These are phyloP conservation scores for Stenichneumon culpator DNA, from an alignment of 2,888 invertebrate species.

Conservation along the genomic window DNA sequence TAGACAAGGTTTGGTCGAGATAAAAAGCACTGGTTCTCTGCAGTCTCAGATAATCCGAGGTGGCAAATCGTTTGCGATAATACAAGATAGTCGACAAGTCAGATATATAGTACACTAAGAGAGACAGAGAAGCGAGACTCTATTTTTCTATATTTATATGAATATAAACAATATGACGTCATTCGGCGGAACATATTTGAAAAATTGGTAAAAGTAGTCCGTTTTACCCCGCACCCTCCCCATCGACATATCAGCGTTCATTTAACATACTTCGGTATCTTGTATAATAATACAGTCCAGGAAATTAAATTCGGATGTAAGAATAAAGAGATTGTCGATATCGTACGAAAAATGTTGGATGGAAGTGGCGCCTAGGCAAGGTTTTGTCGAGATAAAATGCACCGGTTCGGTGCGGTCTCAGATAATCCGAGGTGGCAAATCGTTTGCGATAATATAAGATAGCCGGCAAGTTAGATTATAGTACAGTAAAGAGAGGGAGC, in stretches of 20 bases:
- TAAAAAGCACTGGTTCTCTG: conserved; percentile 34
- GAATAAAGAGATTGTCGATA: conserved; percentile 23
- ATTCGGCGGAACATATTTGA: too few species aligned
- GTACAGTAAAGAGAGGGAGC: neutral
- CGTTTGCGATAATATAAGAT: conserved; percentile 44
- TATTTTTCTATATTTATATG: too few species aligned
- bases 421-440: conserved; percentile 56
- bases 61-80: conserved; percentile 55
- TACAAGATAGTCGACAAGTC: conserved; percentile 13
- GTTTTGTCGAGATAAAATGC: conserved; percentile 43
- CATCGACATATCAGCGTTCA: too few species aligned
- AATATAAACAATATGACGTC: too few species aligned
- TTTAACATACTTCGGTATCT: too few species aligned
- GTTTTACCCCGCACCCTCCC: too few species aligned
- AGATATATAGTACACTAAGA: neutral
- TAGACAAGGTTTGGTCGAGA: conserved; percentile 53
- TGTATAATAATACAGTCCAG: neutral
- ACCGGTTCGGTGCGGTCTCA: conserved; percentile 27
- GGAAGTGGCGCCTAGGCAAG: conserved; percentile 55
- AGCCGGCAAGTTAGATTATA: neutral
- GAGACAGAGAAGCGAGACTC: conserved; percentile 5
- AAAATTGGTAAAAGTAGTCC: too few species aligned
- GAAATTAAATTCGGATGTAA: conserved; percentile 31
- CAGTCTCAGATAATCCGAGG: conserved; percentile 46
- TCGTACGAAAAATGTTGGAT: neutral